phyloP scores from a whole-genome alignment of 2,113 vertebrate species.

The Pseudorhombus dupliciocellatus region DNA sequence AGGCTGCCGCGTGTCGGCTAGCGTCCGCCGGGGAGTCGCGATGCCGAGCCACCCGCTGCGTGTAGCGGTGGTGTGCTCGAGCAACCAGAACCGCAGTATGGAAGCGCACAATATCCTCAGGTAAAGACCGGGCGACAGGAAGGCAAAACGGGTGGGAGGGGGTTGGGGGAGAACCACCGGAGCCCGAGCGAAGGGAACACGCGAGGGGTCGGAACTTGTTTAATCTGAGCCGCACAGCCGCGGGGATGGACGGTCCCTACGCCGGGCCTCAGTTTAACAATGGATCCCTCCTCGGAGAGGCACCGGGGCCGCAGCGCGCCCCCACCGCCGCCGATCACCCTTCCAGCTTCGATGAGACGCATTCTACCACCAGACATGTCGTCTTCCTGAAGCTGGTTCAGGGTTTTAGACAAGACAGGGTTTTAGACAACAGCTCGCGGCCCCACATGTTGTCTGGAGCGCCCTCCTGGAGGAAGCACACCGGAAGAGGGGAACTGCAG shows the following conservation, averaged over 20 bases:
- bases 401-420: not conserved
- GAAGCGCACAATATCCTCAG: conserved; percentile 99
- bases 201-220: conserved; percentile 5
- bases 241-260: conserved; percentile 8
- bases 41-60: conserved; percentile 91
- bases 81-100: conserved; percentile 99
- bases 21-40: conserved; percentile 68
- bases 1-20: conserved; percentile 27
- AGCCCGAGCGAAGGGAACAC: conserved; percentile 16
- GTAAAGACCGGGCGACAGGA: conserved; percentile 80
- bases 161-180: not conserved
- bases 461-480: conserved; percentile 44
- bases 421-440: not conserved
- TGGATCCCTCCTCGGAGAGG: conserved; percentile 39
- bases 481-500: conserved; percentile 47
- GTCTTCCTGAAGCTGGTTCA: not conserved
- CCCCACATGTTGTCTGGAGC: conserved; percentile 32
- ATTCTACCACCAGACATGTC: not conserved
- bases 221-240: conserved; percentile 20
- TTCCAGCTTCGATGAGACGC: not conserved
- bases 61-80: conserved; percentile 97
- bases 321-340: no score
- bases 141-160: not conserved
- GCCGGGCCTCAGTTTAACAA: conserved; percentile 69
- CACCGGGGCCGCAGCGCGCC: not conserved